phyloP scores from a whole-genome alignment of 1,140 invertebrate genomes.

The Calosoma granatense region DNA sequence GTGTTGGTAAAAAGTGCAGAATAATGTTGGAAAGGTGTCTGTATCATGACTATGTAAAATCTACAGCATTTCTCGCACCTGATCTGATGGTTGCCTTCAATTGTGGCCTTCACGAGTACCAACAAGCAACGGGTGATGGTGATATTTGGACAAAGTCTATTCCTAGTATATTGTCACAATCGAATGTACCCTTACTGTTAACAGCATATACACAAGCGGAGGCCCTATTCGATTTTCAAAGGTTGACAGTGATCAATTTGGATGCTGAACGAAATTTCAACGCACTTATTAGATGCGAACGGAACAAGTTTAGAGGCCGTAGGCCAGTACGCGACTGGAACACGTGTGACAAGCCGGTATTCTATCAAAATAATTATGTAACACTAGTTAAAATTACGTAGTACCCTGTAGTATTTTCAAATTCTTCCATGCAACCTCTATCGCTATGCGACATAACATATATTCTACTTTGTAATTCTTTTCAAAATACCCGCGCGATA shows the following conservation, averaged over 20 bases:
- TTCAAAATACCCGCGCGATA: too few species aligned
- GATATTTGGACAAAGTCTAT: not conserved
- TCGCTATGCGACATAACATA: too few species aligned
- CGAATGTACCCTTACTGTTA: not conserved
- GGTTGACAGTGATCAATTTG: too few species aligned
- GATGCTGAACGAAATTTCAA: not conserved
- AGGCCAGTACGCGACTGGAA: not conserved
- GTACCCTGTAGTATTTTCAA: too few species aligned
- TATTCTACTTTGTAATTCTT: too few species aligned
- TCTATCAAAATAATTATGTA: constrained; percentile 6
- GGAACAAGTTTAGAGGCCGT: not conserved
- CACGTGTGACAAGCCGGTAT: not conserved
- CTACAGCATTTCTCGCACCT: not conserved
- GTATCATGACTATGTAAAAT: not conserved
- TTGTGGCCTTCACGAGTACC: constrained; percentile 4
- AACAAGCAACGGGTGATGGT: not conserved
- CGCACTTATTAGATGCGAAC: not conserved
- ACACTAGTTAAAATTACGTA: not conserved
- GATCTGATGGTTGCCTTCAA: not conserved
- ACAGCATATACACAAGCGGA: not conserved
- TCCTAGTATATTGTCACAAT: not conserved
- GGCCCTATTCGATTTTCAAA: not conserved
- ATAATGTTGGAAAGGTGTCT: not conserved
- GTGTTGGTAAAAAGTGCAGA: not conserved
- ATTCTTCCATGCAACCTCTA: too few species aligned